These are phyloP conservation scores for Xenopus borealis DNA, from an alignment of 2,113 vertebrate species.

Conservation along the genomic window DNA sequence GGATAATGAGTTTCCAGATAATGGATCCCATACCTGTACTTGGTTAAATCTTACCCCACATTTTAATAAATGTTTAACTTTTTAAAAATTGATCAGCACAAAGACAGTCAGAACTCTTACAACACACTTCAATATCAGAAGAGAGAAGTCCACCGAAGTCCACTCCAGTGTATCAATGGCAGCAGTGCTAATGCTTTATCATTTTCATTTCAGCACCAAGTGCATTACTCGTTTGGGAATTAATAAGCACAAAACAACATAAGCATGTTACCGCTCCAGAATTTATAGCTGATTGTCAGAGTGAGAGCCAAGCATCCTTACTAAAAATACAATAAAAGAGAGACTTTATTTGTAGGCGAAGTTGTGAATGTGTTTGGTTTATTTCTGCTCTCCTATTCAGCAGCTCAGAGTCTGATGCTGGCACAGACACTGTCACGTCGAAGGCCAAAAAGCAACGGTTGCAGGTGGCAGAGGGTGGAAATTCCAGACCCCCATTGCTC, in stretches of 20 bases:
- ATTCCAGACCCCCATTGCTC: conserved; percentile 18
- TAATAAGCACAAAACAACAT: conserved; percentile 35
- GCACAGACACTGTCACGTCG: conserved; percentile 2
- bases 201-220: conserved; percentile 45
- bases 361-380: neutral
- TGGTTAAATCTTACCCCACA: no score
- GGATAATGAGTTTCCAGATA: no score
- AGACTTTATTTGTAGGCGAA: no score
- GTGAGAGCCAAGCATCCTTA: conserved; percentile 17
- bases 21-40: no score
- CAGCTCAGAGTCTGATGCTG: conserved; percentile 2
- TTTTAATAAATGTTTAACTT: no score
- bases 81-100: no score
- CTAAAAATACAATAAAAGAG: conserved; percentile 25
- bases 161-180: no score
- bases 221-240: conserved; percentile 48
- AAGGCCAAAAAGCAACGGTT: conserved; percentile 17
- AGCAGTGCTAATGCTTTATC: conserved; percentile 7
- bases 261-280: conserved; percentile 19
- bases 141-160: no score
- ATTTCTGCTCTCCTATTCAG: conserved; percentile 3
- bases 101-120: no score
- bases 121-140: no score
- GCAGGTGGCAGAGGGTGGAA: conserved; percentile 35
- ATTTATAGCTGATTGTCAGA: conserved; percentile 43